These are phyloP conservation scores for Isoperla grammatica DNA, from an alignment of 2,888 invertebrate species.

Conservation along the genomic window DNA sequence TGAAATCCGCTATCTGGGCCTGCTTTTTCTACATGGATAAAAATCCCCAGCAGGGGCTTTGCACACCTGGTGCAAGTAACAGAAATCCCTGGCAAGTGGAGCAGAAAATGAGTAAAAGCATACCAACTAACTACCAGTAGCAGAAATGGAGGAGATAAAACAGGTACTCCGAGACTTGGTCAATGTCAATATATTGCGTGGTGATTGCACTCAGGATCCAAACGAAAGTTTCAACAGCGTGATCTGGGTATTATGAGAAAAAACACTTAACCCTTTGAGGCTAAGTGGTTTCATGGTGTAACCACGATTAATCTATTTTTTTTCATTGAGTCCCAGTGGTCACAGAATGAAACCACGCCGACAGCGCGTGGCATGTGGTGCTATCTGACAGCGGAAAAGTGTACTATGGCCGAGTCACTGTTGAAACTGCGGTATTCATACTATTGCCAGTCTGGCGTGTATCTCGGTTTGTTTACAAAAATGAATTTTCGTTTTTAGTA, in stretches of 20 bases:
- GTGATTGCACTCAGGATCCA: neutral
- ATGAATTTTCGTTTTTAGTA: too few relatives aligned
- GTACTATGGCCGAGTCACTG: too few relatives aligned
- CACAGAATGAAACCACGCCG: too few relatives aligned
- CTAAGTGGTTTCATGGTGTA: too few relatives aligned
- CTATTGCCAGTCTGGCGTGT: too few relatives aligned
- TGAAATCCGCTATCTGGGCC: conserved; percentile 20
- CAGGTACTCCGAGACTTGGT: conserved; percentile 21
- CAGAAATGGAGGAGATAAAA: conserved; percentile 23
- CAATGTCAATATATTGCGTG: conserved; percentile 1
- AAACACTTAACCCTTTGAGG: too few relatives aligned
- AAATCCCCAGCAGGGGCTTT: conserved; percentile 17
- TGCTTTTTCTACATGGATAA: conserved; percentile 19
- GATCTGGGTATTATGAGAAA: conserved; percentile 1
- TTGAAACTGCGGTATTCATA: too few relatives aligned
- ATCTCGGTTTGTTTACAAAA: too few relatives aligned
- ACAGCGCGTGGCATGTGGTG: too few relatives aligned
- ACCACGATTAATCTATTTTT: too few relatives aligned
- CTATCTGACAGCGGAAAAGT: too few relatives aligned
- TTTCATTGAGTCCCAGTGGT: too few relatives aligned
- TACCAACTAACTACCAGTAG: conserved; percentile 10
- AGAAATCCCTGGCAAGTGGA: neutral
- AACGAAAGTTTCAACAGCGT: conserved; percentile 12
- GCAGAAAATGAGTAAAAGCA: conserved; percentile 15
- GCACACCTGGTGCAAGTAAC: conserved; percentile 21